Conservation (phyloP, 1,140 invertebrate species). For the Amyelois transitella region DNA sequence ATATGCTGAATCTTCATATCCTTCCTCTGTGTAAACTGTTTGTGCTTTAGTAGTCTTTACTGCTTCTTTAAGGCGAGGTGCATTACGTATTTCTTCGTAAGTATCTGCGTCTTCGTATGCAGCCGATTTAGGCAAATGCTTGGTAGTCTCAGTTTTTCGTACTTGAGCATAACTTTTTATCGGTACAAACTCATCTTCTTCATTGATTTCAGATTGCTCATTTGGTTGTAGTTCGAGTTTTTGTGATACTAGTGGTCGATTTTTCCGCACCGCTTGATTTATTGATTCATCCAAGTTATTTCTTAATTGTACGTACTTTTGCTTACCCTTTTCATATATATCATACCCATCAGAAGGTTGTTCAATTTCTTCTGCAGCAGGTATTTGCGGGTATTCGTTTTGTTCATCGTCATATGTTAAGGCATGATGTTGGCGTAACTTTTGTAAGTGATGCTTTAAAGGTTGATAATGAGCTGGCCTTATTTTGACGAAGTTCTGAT, state of each 20-base stretch:
- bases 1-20: constrained; percentile 85
- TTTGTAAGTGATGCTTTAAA: constrained; percentile 53
- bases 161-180: constrained; percentile 81
- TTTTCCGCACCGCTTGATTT: constrained; percentile 45
- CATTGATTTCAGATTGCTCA: constrained; percentile 21
- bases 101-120: constrained; percentile 75
- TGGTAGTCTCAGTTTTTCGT: constrained; percentile 76
- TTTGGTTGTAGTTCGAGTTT: constrained; percentile 48
- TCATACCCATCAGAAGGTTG: constrained; percentile 61
- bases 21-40: constrained; percentile 85
- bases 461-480: constrained; percentile 59
- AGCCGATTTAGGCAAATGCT: constrained; percentile 76
- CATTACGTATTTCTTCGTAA: constrained; percentile 77
- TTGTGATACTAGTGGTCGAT: constrained; percentile 33
- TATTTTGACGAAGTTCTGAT: constrained; percentile 60
- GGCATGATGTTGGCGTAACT: constrained; percentile 57
- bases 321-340: constrained; percentile 64
- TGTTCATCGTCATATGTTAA: constrained; percentile 60
- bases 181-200: constrained; percentile 78
- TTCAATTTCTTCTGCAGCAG: constrained; percentile 28
- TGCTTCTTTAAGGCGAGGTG: constrained; percentile 78
- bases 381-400: constrained; percentile 65
- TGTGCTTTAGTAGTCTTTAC: constrained; percentile 82
- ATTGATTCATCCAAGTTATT: constrained; percentile 60
- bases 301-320: constrained; percentile 42